Conservation (phyloP, 2,113 vertebrate species). For the Bubo bubo region DNA sequence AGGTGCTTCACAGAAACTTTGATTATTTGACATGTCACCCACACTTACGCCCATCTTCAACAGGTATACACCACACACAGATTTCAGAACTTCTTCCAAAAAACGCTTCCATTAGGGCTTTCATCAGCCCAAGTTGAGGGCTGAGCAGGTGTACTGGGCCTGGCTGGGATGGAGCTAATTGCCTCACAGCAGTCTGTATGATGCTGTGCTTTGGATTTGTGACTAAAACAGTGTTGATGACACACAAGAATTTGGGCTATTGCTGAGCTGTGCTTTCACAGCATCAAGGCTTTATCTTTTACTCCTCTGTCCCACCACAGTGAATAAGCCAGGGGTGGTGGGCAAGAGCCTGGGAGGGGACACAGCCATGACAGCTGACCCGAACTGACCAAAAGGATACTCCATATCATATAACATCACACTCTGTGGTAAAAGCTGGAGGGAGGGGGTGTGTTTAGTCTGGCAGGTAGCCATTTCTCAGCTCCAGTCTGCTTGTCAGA, state of each 20-base stretch:
- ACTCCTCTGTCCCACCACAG: rapidly evolving
- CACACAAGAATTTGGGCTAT: neutral
- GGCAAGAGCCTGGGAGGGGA: neutral
- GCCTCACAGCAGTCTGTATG: neutral
- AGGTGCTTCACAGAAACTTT: neutral
- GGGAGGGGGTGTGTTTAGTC: too few species aligned
- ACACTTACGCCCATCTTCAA: neutral
- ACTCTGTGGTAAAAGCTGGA: neutral
- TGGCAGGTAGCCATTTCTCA: neutral
- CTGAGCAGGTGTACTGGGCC: neutral
- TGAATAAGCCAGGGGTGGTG: neutral
- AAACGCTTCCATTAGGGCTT: neutral
- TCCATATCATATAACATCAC: neutral
- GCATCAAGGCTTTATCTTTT: neutral
- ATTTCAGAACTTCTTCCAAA: neutral
- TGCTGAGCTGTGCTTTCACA: neutral
- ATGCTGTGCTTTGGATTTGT: neutral
- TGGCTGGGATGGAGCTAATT: neutral
- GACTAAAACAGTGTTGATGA: neutral
- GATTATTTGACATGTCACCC: neutral
- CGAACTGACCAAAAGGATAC: neutral
- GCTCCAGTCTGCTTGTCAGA: neutral
- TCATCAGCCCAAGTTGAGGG: neutral
- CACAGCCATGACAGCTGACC: neutral
- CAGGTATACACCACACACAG: neutral